Evolutionary conservation across 2,888 invertebrate species (phyloP), one percentile per base, ranked within the genome.

Genomic region (Limnephilus marmoratus): DNA sequence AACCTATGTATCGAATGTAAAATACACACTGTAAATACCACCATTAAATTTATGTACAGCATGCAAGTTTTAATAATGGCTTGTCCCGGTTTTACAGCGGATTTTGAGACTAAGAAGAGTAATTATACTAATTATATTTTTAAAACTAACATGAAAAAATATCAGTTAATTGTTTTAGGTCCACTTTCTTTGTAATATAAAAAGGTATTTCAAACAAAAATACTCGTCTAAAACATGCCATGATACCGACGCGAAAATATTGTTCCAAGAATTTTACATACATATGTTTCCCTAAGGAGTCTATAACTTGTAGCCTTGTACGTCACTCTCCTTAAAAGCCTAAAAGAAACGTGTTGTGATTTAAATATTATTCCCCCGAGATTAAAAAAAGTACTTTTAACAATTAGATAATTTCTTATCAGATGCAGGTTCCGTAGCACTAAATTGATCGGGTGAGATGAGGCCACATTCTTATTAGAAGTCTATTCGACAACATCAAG

Each of bases 261-360:
- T 89, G 80, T 81, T 88, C 88, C 41, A 80, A 24, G 81, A 89
- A 81, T 89, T 7, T 24, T 89, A 34, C 88, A 81, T 31, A 31
- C 2, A n/a, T 81, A 24, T 37, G 37, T 81, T 89, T 89, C n/a
- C 81, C 81, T 3, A 15, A 81, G 88, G 37, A 81, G 41, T 11
- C 24, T 89, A n/a, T 37, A 34, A n/a, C 2, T 24, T 18, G 3
- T 3, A 31, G 37, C n/a, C n/a, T n/a, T n/a, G n/a, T n/a, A n/a
- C n/a, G 37, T 5, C 12, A 45, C 12, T 45, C 45, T 1, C 45
- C 45, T 45, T 45, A 12, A 41, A n/a, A 41, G 18, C 68, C 18
- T 7, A 68, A 24, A 7, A 2, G 68, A 2, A 41, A 37, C 4
- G 37, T 80, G 81, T 37, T 89, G 81, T 37, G 68, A 15, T 88